A percentile compares a stretch with the other conserved stretches of the same genome.
Evolutionary conservation across 2,797 vertebrate genomes (phyloP).

Genomic region (Menidia menidia): DNA sequence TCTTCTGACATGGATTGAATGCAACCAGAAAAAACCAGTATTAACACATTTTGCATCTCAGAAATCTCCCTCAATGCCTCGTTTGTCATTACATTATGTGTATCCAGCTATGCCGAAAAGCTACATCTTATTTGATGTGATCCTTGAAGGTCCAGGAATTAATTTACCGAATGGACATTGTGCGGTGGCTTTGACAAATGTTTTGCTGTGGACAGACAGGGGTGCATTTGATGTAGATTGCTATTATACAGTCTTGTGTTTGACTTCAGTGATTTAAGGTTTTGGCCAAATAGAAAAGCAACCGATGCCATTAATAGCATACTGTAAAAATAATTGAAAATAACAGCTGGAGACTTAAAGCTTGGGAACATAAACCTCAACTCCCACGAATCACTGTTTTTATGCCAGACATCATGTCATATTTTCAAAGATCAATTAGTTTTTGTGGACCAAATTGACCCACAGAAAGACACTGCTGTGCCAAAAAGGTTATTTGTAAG

Average conservation of each 20-base stretch:
- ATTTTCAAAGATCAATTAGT: conserved; percentile 59
- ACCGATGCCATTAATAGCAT: neutral
- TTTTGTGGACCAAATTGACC: conserved; percentile 48
- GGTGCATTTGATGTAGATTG: neutral
- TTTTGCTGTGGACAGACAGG: neutral
- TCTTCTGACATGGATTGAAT: conserved; percentile 32
- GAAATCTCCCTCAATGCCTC: conserved; percentile 24
- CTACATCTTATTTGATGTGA: no score
- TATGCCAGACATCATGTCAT: conserved; percentile 39
- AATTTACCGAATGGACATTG: no score
- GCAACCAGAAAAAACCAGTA: conserved; percentile 17
- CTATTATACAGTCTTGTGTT: neutral
- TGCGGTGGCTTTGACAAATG: neutral
- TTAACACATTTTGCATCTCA: neutral
- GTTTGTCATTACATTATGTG: conserved; percentile 23
- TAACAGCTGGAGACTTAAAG: neutral
- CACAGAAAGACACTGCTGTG: conserved; percentile 41
- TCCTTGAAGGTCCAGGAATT: no score
- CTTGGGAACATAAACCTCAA: conserved; percentile 14
- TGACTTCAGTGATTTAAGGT: neutral
- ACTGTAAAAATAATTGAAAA: conserved; percentile 17
- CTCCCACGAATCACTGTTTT: conserved; percentile 30
- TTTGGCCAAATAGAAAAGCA: neutral
- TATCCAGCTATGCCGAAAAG: conserved; percentile 4
- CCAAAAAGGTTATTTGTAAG: conserved; percentile 51